phyloP scores from a whole-genome alignment of 1,140 invertebrate genomes.

The Magallana angulata region DNA sequence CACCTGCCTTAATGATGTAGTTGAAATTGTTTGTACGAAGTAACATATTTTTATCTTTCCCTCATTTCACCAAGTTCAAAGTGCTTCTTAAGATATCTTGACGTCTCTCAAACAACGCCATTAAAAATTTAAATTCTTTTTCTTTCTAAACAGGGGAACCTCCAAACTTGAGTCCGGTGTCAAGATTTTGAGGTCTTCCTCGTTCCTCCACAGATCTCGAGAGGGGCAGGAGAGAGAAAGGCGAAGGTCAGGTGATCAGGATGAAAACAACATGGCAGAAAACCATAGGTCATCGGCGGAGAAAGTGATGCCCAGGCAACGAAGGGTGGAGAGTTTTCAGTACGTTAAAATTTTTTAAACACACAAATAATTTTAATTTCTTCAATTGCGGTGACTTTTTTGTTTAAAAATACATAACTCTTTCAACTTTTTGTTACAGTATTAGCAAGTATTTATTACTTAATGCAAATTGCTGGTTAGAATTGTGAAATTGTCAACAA shows the following conservation, averaged over 20 bases:
- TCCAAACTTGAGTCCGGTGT: slow-evolving; percentile 58
- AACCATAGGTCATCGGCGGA: slow-evolving; percentile 22
- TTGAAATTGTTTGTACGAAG: slow-evolving; percentile 7
- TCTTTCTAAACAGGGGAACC: slow-evolving; percentile 49
- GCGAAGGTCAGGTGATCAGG: slow-evolving; percentile 49
- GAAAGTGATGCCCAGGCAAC: slow-evolving; percentile 49
- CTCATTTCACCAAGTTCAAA: slow-evolving; percentile 1
- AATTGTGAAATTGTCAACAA: neutral
- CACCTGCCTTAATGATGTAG: neutral
- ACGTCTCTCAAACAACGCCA: neutral
- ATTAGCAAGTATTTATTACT: no score
- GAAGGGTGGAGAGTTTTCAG: slow-evolving; percentile 57
- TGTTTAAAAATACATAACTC: no score
- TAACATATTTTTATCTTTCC: neutral
- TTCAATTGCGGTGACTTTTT: neutral
- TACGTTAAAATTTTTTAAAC: slow-evolving; percentile 35
- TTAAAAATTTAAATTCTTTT: neutral
- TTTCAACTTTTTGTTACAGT: no score
- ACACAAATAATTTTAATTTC: neutral
- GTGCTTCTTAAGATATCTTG: slow-evolving; percentile 1
- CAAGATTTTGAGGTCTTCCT: slow-evolving; percentile 54
- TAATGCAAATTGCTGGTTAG: no score
- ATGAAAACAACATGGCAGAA: slow-evolving; percentile 49
- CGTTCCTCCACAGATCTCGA: slow-evolving; percentile 55
- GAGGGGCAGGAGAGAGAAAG: slow-evolving; percentile 54